phyloP scores from a whole-genome alignment of 2,888 invertebrate genomes.

The Brassicogethes aeneus region DNA sequence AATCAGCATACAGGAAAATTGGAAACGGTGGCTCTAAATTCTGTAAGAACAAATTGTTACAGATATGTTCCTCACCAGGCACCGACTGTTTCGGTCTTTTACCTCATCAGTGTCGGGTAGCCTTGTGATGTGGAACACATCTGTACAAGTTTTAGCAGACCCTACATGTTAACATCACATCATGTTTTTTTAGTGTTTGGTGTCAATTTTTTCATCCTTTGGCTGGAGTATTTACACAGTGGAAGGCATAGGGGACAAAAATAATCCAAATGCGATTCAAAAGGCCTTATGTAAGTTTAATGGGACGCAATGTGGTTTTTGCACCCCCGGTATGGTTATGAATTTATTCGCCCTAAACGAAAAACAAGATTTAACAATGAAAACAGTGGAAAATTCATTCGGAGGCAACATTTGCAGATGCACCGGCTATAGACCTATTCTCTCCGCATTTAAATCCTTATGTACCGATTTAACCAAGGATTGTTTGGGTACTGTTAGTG shows the following conservation, averaged over 20 bases:
- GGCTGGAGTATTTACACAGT: slow-evolving; percentile 59
- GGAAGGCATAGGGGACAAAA: slow-evolving; percentile 56
- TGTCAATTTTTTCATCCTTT: slow-evolving; percentile 43
- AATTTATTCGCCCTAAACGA: slow-evolving; percentile 52
- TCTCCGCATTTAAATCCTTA: slow-evolving; percentile 55
- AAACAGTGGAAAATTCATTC: slow-evolving; percentile 59
- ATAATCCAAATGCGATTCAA: slow-evolving; percentile 53
- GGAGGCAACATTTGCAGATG: slow-evolving; percentile 66
- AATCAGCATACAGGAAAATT: slow-evolving; percentile 44
- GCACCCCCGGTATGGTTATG: slow-evolving; percentile 71
- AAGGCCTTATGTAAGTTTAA: slow-evolving; percentile 47
- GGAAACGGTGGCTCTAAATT: slow-evolving; percentile 52
- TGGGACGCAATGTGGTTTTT: slow-evolving; percentile 62
- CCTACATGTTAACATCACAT: no score
- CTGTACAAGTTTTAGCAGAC: no score
- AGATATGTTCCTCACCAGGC: no score
- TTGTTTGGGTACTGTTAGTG: slow-evolving; percentile 28
- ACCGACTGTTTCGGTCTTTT: no score
- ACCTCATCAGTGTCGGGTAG: no score
- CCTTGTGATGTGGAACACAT: no score
- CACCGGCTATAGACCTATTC: slow-evolving; percentile 53
- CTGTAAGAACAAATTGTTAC: no score
- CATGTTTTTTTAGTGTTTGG: slow-evolving; percentile 40
- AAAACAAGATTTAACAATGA: slow-evolving; percentile 40
- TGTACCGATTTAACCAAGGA: slow-evolving; percentile 41